Evolutionary conservation across 1,140 invertebrate genomes (phyloP).

Genomic region (Danaus melanippus): DNA sequence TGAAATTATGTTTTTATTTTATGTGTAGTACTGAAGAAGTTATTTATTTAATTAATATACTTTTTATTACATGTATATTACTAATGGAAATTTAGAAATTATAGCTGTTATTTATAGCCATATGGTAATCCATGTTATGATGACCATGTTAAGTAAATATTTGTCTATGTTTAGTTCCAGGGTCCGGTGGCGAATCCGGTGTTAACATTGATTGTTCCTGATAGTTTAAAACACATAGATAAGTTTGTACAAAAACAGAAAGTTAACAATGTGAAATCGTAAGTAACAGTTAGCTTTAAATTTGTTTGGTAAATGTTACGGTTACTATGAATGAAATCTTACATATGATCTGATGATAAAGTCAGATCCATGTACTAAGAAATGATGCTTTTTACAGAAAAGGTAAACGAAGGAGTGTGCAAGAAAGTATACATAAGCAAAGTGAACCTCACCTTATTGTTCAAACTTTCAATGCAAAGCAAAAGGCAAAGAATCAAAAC

Average conservation of each 20-base stretch:
- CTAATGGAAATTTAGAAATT: too few relatives aligned
- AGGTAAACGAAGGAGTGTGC: slow-evolving; percentile 49
- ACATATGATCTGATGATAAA: neutral
- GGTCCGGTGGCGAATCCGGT: slow-evolving; percentile 38
- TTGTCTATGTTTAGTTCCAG: slow-evolving; percentile 33
- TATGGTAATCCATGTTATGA: too few relatives aligned
- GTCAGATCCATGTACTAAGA: neutral
- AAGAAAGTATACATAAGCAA: slow-evolving; percentile 21
- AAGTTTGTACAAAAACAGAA: slow-evolving; percentile 54
- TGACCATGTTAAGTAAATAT: too few relatives aligned
- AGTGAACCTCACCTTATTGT: slow-evolving; percentile 8
- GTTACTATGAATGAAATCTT: too few relatives aligned
- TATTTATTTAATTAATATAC: too few relatives aligned
- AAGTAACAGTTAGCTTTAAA: slow-evolving; percentile 21
- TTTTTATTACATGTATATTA: too few relatives aligned
- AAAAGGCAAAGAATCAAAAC: too few relatives aligned
- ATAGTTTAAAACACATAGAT: slow-evolving; percentile 54
- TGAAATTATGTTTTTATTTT: neutral
- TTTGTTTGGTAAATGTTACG: neutral
- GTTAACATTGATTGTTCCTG: slow-evolving; percentile 51
- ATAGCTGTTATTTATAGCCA: too few relatives aligned
- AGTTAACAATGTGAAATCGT: slow-evolving; percentile 34
- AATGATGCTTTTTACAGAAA: slow-evolving; percentile 30
- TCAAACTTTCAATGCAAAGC: slow-evolving; percentile 3
- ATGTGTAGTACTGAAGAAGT: neutral